Percentiles rank a stretch among this genome's conserved stretches.
phyloP scores from a whole-genome alignment of 30 jellyfish, hydroid and myxozoan genomes.

The Turritopsis dohrnii region DNA sequence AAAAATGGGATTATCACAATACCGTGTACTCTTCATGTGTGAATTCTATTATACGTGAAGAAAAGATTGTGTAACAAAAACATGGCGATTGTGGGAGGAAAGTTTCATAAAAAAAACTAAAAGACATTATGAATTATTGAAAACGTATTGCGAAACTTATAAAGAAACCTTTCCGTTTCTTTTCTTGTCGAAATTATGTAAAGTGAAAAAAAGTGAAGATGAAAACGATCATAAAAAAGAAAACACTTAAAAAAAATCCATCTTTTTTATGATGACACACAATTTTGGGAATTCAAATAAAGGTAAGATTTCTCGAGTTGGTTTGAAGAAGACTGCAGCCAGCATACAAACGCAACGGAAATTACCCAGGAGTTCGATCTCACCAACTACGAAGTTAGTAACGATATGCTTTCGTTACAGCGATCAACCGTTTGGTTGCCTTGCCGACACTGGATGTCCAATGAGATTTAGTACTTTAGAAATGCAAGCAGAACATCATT shows the following conservation, averaged over 20 bases:
- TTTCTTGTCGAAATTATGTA: background rate
- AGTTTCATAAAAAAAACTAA: background rate
- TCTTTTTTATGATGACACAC: background rate
- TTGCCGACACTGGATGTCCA: background rate
- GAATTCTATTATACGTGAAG: background rate
- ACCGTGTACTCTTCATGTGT: background rate
- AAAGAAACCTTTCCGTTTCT: background rate
- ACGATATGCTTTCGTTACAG: background rate
- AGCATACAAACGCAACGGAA: background rate
- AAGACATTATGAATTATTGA: background rate
- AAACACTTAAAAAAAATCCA: background rate
- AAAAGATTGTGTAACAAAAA: background rate
- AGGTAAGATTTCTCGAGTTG: background rate
- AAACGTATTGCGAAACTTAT: background rate
- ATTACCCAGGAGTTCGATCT: background rate
- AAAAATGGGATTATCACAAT: background rate
- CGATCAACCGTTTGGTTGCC: background rate
- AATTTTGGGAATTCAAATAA: background rate
- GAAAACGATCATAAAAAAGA: background rate
- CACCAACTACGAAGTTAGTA: background rate
- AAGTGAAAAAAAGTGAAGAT: background rate
- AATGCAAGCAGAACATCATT: constrained; percentile 8
- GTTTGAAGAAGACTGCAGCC: background rate
- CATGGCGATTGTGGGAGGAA: background rate
- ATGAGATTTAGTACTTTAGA: background rate